Percentiles rank a stretch among this genome's conserved stretches.
phyloP scores from a whole-genome alignment of 2,888 invertebrate genomes.

The Polydrusus pterygomalis region DNA sequence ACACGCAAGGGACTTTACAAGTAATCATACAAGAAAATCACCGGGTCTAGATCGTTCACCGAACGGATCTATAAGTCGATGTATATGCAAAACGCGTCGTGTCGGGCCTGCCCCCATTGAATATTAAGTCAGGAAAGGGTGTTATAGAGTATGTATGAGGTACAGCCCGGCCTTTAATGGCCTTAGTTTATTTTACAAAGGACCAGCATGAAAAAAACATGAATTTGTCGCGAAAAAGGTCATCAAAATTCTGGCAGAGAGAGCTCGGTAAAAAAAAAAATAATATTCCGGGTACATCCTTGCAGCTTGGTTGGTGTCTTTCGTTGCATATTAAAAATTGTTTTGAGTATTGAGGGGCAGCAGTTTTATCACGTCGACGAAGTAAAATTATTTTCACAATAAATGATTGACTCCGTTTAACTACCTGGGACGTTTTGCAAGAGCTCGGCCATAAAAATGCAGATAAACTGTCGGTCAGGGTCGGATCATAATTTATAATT shows the following conservation, averaged over 20 bases:
- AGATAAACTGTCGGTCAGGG: too few relatives aligned
- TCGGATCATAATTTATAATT: too few relatives aligned
- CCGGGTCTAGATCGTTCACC: conserved; percentile 48
- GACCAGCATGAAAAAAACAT: conserved; percentile 45
- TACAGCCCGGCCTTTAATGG: conserved; percentile 46
- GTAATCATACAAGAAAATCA: conserved; percentile 53
- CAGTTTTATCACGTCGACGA: too few relatives aligned
- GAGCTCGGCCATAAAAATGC: too few relatives aligned
- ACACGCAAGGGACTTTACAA: conserved; percentile 50
- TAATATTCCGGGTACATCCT: too few relatives aligned
- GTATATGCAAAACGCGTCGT: conserved; percentile 53
- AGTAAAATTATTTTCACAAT: too few relatives aligned
- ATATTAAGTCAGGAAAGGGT: conserved; percentile 48
- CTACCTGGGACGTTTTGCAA: too few relatives aligned
- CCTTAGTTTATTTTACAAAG: conserved; percentile 51
- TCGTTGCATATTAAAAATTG: too few relatives aligned
- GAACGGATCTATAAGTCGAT: conserved; percentile 50
- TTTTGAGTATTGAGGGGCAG: too few relatives aligned
- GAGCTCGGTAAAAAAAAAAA: too few relatives aligned
- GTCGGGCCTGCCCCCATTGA: conserved; percentile 51
- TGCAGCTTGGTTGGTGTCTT: too few relatives aligned
- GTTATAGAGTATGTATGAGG: conserved; percentile 50
- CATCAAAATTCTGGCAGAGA: neutral
- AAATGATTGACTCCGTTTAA: too few relatives aligned
- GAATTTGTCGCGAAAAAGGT: conserved; percentile 17